Evolutionary conservation across 2,888 invertebrate genomes (phyloP), one percentile per base, ranked within the genome.

Genomic region (Labia minor): DNA sequence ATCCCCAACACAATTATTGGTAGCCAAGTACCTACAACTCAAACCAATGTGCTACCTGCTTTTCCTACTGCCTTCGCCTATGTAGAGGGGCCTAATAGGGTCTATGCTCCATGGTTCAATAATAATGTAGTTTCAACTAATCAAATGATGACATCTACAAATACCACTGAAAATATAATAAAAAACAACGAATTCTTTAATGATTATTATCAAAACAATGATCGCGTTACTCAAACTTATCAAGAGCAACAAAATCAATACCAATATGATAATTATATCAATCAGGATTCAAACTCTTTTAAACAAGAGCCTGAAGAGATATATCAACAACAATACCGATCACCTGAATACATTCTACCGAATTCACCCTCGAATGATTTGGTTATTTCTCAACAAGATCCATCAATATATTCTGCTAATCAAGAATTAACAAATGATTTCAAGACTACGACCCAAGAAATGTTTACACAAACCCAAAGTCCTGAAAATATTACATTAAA

Each of bases 1-100:
- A 67, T 33, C n/a, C 64, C 37, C 65, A 66, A 62, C 66, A 61
- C 21, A n/a, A 4, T 14, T 49, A 49, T 16, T 49, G 49, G 49
- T 16, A n/a, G 21, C 49, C 65, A 19, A n/a, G 64, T 21, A 64
- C 14, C 33, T 26, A 8, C 64, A 64, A 19, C 26, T 37, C 2
- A 33, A 64, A n/a, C 64, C 19, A 11, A 8, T 11, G n/a, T 8
- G 19, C 16, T 37, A 33, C 37, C 64, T 1, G 64, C 26, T 1
- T 33, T 37, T 37, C 37, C n/a, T 64, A 37, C 64, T 49, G 49
- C 49, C n/a, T 49, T 49, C 49, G 49, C 49, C 49, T 49, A 49
- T 16, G 49, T 49, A 49, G 49, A 49, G 49, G 49, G 49, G 49
- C 49, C 49, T 49, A 49, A 49, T 49, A 49, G 49, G 49, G 49